These are phyloP conservation scores for Saccostrea glomerata DNA, from an alignment of 1,140 invertebrate species.

Conservation along the genomic window DNA sequence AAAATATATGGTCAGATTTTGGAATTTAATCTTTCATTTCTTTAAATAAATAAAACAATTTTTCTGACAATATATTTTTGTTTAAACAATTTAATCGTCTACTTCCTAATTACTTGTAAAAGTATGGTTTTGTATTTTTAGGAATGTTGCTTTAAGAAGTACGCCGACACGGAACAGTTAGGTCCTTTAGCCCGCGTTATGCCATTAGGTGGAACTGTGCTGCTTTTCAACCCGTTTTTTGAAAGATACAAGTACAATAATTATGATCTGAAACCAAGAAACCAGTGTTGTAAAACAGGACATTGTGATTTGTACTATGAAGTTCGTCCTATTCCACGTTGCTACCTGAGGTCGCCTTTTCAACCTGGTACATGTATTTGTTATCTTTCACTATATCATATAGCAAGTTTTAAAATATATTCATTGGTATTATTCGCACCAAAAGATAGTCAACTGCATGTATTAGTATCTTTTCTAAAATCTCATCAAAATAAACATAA, in stretches of 20 bases:
- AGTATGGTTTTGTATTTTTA: neutral
- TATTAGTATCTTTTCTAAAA: too few species aligned
- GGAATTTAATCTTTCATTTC: too few species aligned
- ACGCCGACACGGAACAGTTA: neutral
- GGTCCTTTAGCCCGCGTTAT: neutral
- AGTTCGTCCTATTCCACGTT: neutral
- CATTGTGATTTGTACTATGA: conserved; percentile 11
- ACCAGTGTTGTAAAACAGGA: neutral
- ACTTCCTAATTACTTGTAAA: neutral
- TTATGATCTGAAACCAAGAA: neutral
- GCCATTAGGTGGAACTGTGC: neutral
- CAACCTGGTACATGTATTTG: neutral
- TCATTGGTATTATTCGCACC: too few species aligned
- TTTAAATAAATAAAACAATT: too few species aligned
- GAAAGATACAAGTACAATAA: neutral
- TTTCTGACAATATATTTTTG: too few species aligned
- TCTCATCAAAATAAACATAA: too few species aligned
- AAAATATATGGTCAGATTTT: too few species aligned
- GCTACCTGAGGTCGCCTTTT: neutral
- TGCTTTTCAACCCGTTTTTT: neutral
- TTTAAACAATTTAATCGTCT: too few species aligned
- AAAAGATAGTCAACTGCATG: too few species aligned
- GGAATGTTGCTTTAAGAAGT: conserved; percentile 1
- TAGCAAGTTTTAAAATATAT: too few species aligned
- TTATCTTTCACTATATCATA: too few species aligned